Conservation (phyloP, 2,797 vertebrate genomes). For the Typhlichthys subterraneus region DNA sequence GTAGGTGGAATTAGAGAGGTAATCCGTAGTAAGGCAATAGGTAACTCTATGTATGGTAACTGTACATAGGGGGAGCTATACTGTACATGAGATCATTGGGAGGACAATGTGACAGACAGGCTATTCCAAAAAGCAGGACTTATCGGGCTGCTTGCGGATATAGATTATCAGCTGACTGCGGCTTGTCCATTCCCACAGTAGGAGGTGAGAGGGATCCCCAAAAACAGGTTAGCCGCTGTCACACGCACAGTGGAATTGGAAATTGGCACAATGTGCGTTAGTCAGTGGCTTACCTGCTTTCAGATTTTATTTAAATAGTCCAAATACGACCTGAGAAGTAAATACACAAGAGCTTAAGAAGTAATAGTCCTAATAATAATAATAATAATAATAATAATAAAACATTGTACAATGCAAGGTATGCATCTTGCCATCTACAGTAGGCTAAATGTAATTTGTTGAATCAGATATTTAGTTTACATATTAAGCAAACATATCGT, state of each 20-base stretch:
- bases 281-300: conserved; percentile 99
- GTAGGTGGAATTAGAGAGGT: conserved; percentile 31
- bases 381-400: too few relatives aligned
- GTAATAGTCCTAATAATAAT: too few relatives aligned
- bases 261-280: conserved; percentile 98
- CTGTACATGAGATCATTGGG: conserved; percentile 53
- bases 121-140: conserved; percentile 44
- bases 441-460: not conserved
- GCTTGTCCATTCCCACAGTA: conserved; percentile 28
- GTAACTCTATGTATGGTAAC: conserved; percentile 39
- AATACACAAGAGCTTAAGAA: conserved; percentile 18
- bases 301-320: conserved; percentile 70
- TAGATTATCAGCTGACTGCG: conserved; percentile 31
- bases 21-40: conserved; percentile 18
- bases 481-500: not conserved
- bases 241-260: conserved; percentile 98
- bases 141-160: conserved; percentile 22
- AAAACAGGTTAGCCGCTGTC: conserved; percentile 99
- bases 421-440: not conserved
- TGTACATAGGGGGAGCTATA: conserved; percentile 50
- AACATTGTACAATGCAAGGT: too few relatives aligned
- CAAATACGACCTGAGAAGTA: conserved; percentile 38
- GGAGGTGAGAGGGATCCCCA: conserved; percentile 75
- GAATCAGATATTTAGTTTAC: not conserved
- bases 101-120: conserved; percentile 30